Percentiles rank a stretch among this genome's conserved stretches.
Conservation (phyloP, 2,797 vertebrate species). For the Enteromius radiatus region DNA sequence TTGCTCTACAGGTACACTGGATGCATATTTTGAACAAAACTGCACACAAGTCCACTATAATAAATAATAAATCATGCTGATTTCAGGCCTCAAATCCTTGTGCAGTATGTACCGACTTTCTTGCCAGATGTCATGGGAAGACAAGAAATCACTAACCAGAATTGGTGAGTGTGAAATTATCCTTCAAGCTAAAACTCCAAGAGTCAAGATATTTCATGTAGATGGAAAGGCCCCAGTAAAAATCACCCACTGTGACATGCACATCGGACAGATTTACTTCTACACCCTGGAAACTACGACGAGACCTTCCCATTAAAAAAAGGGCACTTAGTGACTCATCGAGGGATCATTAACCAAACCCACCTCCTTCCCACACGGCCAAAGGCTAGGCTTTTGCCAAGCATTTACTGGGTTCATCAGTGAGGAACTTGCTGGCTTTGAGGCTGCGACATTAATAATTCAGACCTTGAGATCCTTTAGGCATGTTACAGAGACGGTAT, state of each 20-base stretch:
- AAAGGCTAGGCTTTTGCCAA: neutral
- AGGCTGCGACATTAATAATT: slow-evolving; percentile 6
- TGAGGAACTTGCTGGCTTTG: neutral
- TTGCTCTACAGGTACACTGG: neutral
- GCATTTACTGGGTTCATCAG: slow-evolving; percentile 9
- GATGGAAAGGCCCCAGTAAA: slow-evolving; percentile 41
- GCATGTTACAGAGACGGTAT: slow-evolving; percentile 1
- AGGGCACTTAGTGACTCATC: slow-evolving; percentile 35
- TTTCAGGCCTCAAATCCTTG: slow-evolving; percentile 12
- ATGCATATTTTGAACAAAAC: slow-evolving; percentile 7
- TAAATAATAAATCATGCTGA: neutral
- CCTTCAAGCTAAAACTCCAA: slow-evolving; percentile 45
- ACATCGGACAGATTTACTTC: slow-evolving; percentile 41
- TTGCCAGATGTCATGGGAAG: slow-evolving; percentile 23
- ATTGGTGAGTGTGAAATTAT: slow-evolving; percentile 58
- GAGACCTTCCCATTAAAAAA: slow-evolving; percentile 31
- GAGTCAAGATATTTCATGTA: slow-evolving; percentile 49
- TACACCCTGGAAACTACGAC: slow-evolving; percentile 41
- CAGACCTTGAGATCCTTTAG: slow-evolving; percentile 21
- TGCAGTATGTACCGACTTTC: slow-evolving; percentile 6
- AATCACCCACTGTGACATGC: slow-evolving; percentile 48
- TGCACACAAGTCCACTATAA: neutral
- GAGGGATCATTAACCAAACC: slow-evolving; percentile 51
- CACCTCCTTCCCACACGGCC: slow-evolving; percentile 2
- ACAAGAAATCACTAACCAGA: slow-evolving; percentile 52